A percentile compares a stretch with the other conserved stretches of the same genome.
Conservation (phyloP, 2,888 invertebrate species). For the Biston stratarius region DNA sequence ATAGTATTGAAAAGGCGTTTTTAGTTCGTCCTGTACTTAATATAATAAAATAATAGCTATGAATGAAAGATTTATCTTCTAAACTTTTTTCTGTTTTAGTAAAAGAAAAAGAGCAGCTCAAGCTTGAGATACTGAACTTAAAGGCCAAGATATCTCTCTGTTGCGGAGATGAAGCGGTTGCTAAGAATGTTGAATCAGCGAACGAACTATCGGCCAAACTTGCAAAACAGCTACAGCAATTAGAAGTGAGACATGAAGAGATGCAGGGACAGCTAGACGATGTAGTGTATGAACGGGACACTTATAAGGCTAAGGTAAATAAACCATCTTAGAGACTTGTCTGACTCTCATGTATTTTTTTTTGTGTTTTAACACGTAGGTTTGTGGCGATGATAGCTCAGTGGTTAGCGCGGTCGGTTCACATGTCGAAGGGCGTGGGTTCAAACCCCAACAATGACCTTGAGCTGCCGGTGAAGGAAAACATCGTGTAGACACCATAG, state of each 20-base stretch:
- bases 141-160: conserved; percentile 73
- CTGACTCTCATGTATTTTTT: too few relatives aligned
- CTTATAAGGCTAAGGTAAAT: conserved; percentile 74
- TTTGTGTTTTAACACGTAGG: too few relatives aligned
- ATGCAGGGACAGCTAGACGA: conserved; percentile 84
- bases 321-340: background rate
- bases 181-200: conserved; percentile 46
- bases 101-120: conserved; percentile 76
- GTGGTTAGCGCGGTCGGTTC: too few relatives aligned
- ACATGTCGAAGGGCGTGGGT: too few relatives aligned
- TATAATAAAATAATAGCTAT: too few relatives aligned
- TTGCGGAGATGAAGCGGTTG: conserved; percentile 64
- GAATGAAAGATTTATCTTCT: too few relatives aligned
- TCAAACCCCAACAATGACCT: too few relatives aligned
- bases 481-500: too few relatives aligned
- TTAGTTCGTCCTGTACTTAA: too few relatives aligned
- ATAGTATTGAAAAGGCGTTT: too few relatives aligned
- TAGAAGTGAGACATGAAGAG: conserved; percentile 82
- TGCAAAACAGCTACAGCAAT: conserved; percentile 78
- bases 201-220: conserved; percentile 59
- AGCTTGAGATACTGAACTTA: conserved; percentile 69
- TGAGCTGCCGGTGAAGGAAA: too few relatives aligned
- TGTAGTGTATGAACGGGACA: conserved; percentile 81
- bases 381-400: too few relatives aligned
- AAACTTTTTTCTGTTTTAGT: conserved; percentile 50